Evolutionary conservation across 2,888 invertebrate genomes (phyloP), one percentile per base, ranked within the genome.

Genomic region (Metellina segmentata): DNA sequence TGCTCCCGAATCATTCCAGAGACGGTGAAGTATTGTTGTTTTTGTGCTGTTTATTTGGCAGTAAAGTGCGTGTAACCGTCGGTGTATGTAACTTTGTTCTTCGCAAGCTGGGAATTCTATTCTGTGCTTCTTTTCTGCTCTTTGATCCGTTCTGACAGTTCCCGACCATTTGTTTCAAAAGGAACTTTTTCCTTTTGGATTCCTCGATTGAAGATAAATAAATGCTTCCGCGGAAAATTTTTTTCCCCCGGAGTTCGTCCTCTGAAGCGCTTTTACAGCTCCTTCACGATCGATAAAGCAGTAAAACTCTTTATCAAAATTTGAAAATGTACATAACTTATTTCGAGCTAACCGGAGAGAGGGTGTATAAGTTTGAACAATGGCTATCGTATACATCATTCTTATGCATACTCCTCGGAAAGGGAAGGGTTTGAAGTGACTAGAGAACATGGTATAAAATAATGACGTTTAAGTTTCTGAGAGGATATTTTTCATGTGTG

Each of bases 101-200:
- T 85, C 61, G 77, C 70, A 70, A 52, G 7, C n/a, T 69, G 51
- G 49, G 49, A 70, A n/a, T 49, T 71, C 74, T 82, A 5, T 49
- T 19, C 49, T 5, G 71, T 49, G 11, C n/a, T 7, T 51, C 19
- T 71, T 71, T 82, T 72, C 71, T 71, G 19, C 48, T 72, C 34
- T 86, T 69, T 78, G 70, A 86, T 86, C 78, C 78, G 9, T 86
- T 78, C 78, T 86, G 86, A 86, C 86, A 86, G 86, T 86, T 86
- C 70, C 75, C 61, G 61, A 75, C 75, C 48, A 61, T 85, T 85
- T 85, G 70, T 86, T 78, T 86, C 71, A 20, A 52, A 85, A 8
- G 53, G 7, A 53, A 48, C 16, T 19, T 61, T 78, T 86, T 71
- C 11, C 48, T 49, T 78, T 49, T 70, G 9, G 2, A n/a, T 53